Percentiles rank a stretch among this genome's conserved stretches.
Conservation (phyloP, 1,140 invertebrate species). For the Drosophila arawakana region DNA sequence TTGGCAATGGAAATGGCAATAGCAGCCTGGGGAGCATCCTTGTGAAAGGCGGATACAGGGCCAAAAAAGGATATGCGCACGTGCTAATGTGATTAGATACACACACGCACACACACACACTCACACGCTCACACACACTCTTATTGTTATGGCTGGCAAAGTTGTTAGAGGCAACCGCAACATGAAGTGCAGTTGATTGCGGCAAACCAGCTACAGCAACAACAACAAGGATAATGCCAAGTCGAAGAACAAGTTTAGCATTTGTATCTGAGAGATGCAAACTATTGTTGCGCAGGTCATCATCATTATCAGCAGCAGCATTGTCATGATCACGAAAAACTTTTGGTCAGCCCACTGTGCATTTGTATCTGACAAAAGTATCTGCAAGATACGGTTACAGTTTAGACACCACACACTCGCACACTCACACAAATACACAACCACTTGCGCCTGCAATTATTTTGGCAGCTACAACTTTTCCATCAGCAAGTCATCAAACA, state of each 20-base stretch:
- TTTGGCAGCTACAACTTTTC: conserved; percentile 71
- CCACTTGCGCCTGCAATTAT: conserved; percentile 57
- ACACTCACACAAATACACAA: conserved; percentile 7
- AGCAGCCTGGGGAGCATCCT: conserved; percentile 62
- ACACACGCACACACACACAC: conserved; percentile 25
- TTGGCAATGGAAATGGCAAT: conserved; percentile 36
- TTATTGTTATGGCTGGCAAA: conserved; percentile 15
- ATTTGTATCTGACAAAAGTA: conserved; percentile 12
- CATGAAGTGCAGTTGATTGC: conserved; percentile 82
- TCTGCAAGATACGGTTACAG: conserved; percentile 36
- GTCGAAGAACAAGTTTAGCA: conserved; percentile 43
- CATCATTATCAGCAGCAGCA: conserved; percentile 54
- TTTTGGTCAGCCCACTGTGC: conserved; percentile 56
- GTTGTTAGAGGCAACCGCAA: conserved; percentile 68
- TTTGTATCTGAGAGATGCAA: conserved; percentile 72
- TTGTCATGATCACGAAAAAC: conserved; percentile 48
- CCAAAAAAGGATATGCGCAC: conserved; percentile 74
- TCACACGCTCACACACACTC: conserved; percentile 20
- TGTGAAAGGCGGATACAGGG: conserved; percentile 14
- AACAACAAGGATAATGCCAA: conserved; percentile 25
- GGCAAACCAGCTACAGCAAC: conserved; percentile 63
- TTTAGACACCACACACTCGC: neutral
- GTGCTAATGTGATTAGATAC: conserved; percentile 82
- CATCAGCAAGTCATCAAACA: conserved; percentile 73
- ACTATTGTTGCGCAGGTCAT: conserved; percentile 78